phyloP scores from a whole-genome alignment of 2,888 invertebrate species.

The Lasioglossum calceatum region DNA sequence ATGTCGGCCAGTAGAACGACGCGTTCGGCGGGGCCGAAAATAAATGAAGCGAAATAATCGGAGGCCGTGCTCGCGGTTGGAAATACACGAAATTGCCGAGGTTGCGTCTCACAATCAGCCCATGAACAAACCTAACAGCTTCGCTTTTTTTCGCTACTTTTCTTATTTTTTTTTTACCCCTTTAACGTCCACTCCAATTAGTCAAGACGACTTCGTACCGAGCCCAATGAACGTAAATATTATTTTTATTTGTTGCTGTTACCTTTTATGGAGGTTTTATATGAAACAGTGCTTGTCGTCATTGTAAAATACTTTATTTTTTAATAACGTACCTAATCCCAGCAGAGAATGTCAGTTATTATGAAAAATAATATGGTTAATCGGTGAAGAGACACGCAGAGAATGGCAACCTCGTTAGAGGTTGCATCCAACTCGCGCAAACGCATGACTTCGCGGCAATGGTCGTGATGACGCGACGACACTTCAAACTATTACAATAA shows the following conservation, averaged over 20 bases:
- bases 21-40: constrained; percentile 26
- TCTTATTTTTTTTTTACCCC: background rate
- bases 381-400: too few species aligned
- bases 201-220: background rate
- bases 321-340: background rate
- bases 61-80: constrained; percentile 10
- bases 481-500: background rate
- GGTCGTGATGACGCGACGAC: background rate
- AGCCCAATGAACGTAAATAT: background rate
- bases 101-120: background rate
- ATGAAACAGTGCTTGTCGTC: background rate
- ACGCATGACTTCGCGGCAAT: background rate
- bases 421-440: background rate
- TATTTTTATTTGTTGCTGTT: background rate
- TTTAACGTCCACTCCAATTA: background rate
- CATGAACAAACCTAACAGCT: background rate
- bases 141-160: background rate
- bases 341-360: background rate
- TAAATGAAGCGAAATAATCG: constrained; percentile 42
- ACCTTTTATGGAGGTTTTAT: background rate
- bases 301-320: background rate
- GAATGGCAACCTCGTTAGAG: background rate
- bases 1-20: constrained; percentile 25
- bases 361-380: background rate
- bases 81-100: constrained; percentile 33